These are phyloP conservation scores for Petromus typicus DNA, from an alignment of 2,113 vertebrate species.

Conservation along the genomic window DNA sequence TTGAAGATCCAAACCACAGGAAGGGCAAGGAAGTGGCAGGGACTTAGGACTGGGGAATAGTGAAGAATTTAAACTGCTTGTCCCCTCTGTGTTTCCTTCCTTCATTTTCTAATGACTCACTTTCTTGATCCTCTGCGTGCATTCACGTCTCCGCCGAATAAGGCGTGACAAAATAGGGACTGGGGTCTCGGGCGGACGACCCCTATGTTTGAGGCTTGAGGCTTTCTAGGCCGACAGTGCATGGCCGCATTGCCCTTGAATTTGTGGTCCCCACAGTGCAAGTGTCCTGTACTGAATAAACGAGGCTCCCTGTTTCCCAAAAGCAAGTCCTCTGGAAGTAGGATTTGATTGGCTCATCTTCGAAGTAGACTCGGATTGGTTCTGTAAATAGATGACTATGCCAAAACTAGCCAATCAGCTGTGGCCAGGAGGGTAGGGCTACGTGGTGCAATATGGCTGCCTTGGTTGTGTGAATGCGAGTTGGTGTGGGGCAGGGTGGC, in stretches of 20 bases:
- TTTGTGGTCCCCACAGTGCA: neutral
- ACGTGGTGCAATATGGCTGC: neutral
- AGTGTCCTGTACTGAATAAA: neutral
- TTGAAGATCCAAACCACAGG: conserved; percentile 6
- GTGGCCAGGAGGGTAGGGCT: neutral
- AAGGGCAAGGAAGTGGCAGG: neutral
- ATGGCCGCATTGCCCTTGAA: no score
- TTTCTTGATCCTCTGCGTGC: neutral
- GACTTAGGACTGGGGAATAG: neutral
- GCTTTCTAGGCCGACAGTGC: no score
- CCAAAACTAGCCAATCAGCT: neutral
- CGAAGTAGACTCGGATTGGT: conserved; percentile 1
- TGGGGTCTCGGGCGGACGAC: no score
- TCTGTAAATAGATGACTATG: neutral
- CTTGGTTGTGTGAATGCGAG: neutral
- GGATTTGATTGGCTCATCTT: conserved; percentile 7
- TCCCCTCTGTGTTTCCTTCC: neutral
- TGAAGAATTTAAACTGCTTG: neutral
- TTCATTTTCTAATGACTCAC: neutral
- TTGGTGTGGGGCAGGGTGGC: neutral
- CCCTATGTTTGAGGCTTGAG: no score
- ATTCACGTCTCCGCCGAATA: no score
- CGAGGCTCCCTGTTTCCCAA: neutral
- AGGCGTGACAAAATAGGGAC: no score
- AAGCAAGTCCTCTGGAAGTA: neutral